Percentiles rank a stretch among this genome's conserved stretches.
These are phyloP conservation scores for Aldabrachelys gigantea DNA, from an alignment of 2,113 vertebrate genomes.

Conservation along the genomic window DNA sequence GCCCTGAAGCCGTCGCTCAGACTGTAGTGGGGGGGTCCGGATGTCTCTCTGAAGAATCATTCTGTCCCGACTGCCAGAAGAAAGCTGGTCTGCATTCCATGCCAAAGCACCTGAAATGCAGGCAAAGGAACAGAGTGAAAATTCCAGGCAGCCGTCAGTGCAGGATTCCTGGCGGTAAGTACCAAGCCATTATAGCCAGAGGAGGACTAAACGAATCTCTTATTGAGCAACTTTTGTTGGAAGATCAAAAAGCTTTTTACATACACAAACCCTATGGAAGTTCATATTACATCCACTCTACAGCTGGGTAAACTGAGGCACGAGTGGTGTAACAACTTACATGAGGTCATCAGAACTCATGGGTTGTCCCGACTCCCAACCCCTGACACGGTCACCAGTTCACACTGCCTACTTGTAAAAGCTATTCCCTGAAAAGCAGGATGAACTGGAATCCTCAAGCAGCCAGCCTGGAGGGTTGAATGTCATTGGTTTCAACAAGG, in stretches of 20 bases:
- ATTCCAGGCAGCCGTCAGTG: accelerated
- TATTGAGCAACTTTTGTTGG: not conserved
- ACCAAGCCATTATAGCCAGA: not conserved
- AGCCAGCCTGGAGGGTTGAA: not conserved
- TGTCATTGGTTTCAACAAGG: not conserved
- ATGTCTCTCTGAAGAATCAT: slow-evolving; percentile 97
- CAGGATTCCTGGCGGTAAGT: not conserved
- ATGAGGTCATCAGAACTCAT: not conserved
- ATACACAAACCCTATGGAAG: not conserved
- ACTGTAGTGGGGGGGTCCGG: slow-evolving; percentile 91
- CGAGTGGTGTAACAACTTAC: not conserved
- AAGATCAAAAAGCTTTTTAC: not conserved
- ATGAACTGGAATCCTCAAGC: slow-evolving; percentile 38
- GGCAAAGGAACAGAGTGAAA: not conserved
- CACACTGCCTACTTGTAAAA: not conserved
- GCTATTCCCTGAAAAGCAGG: accelerated
- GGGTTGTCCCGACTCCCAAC: not conserved
- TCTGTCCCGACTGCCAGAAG: slow-evolving; percentile 94
- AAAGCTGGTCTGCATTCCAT: slow-evolving; percentile 98
- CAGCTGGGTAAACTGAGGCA: not conserved
- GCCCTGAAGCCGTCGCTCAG: slow-evolving; percentile 94
- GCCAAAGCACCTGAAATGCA: slow-evolving; percentile 88
- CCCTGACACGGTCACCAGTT: not conserved
- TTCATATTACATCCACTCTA: not conserved
- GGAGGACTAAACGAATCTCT: not conserved